Evolutionary conservation across 1,140 invertebrate species (phyloP), one percentile per base, ranked within the genome.

Genomic region (Nilaparvata lugens): DNA sequence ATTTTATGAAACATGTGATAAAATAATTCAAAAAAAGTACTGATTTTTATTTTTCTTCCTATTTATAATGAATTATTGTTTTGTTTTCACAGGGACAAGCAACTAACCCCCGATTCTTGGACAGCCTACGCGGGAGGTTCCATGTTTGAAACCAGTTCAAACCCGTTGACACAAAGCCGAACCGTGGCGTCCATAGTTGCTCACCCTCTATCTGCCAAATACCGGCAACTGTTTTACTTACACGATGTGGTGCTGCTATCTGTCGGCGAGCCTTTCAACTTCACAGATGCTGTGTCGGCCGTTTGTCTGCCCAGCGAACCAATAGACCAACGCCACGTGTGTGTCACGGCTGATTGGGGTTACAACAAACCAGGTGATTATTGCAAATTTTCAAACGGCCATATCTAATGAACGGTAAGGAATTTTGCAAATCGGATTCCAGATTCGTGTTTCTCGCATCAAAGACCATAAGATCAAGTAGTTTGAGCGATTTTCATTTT

Each of bases 201-300:
- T 11, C 80, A 82, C 70, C 80, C 81, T 53, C 73, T 82, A 76
- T n/a, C n/a, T n/a, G 77, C 78, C 0, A 82, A 83, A 71, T 83
- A 78, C 66, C 78, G 79, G 65, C 77, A 80, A 65, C 80, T 83
- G 63, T 71, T 80, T 52, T 83, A 80, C 60, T 75, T 76, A 28
- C 79, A 83, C 61, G 81, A 84, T 60, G 74, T 82, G 11, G 80
- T 76, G 11, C 69, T 84, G 18, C 69, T 84, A 23, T 72, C 80
- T 66, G 68, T 84, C 1, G 68, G 63, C 18, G 69, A 76, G 53
- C 80, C 82, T 28, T 65, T 84, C 24, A 67, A 68, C 4, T 77
- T 84, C 51, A 76, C 74, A 13, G 69, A 73, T 54, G 78, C 79
- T 65, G 73, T 82, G 19, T 79, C 76, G 55, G 78, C 81, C 4